Base-by-base conservation (phyloP, 2,888 invertebrate species). In the Dorcus parallelipipedus region DNA sequence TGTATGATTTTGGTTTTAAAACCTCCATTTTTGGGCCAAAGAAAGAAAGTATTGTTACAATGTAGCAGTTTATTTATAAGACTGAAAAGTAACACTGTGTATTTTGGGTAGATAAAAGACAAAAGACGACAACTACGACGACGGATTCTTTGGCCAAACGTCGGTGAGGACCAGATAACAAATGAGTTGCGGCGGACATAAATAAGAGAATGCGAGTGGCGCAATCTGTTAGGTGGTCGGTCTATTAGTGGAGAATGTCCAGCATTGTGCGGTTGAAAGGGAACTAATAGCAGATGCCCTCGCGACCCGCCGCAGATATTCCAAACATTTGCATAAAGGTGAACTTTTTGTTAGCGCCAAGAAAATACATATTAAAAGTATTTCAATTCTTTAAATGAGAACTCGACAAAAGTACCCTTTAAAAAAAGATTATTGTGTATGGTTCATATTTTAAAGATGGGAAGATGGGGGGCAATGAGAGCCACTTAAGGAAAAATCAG, bases 221-320 rank as follows among this genome's bases (percentile, higher is more conserved):
- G 73, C 72, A 75, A 76, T 76, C 74, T 73, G 73, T 75, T 74
- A 72, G 75, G 73, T 73, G 73, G 73, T 71, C 74, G 71, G 72
- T 75, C 74, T 76, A 76, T 76, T 75, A 76, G 75, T 71, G 69
- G 71, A 67, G 76, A 76, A 76, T 76, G 76, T 72, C 70, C 70
- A 66, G 73, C 72, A 76, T 76, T 76, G 75, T 75, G 69, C 66
- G 57, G 67, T 65, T 74, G 76, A 76, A 33, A 71, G 74, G 71
- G 73, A 67, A 76, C 73, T 74, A 74, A 76, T 75, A 73, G 71
- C 64, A 57, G 59, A 65, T 68, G 68, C 71, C 70, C 69, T 67
- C 63, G 64, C 69, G 71, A 66, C 70, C 70, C 67, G 67, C 67
- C 66, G 69, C 69, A 73, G 70, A 72, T 70, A 75, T 75, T 72